Conservation (phyloP, 2,113 vertebrate genomes). For the Campylomormyrus numenius region DNA sequence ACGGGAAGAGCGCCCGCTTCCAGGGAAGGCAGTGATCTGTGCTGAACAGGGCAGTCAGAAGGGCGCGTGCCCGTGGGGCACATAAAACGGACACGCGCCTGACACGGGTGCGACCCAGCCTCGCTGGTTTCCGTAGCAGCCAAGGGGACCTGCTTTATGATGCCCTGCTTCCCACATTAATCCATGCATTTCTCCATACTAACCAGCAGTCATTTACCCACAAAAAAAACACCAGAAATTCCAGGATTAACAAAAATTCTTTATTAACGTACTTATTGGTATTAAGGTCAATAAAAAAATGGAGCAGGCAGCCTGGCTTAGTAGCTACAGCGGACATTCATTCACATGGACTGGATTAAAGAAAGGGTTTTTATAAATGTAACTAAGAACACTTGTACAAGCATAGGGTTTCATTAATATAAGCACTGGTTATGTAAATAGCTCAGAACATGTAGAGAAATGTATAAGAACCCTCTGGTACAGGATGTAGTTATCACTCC, state of each 20-base stretch:
- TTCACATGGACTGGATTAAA: not conserved
- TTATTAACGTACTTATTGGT: not conserved
- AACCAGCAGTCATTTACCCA: not conserved
- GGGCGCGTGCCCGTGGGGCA: not conserved
- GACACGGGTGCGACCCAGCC: not conserved
- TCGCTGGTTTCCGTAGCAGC: not conserved
- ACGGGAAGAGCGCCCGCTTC: not conserved
- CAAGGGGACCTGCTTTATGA: not conserved
- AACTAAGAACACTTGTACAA: constrained; percentile 12
- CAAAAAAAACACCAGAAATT: not conserved
- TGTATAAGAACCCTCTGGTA: not conserved
- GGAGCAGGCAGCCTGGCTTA: not conserved
- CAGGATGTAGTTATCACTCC: not conserved
- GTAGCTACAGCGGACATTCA: not conserved
- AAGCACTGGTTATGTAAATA: not conserved
- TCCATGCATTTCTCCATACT: not conserved
- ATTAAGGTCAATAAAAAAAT: not conserved
- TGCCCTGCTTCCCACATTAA: not conserved
- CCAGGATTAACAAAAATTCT: not conserved
- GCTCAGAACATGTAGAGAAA: not conserved
- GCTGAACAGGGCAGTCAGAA: not conserved
- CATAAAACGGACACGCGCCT: not conserved
- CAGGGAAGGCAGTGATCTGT: not conserved
- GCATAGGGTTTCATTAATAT: not conserved
- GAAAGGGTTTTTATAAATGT: constrained; percentile 1